phyloP scores from a whole-genome alignment of 2,113 vertebrate species.

The Rhipidura dahli region DNA sequence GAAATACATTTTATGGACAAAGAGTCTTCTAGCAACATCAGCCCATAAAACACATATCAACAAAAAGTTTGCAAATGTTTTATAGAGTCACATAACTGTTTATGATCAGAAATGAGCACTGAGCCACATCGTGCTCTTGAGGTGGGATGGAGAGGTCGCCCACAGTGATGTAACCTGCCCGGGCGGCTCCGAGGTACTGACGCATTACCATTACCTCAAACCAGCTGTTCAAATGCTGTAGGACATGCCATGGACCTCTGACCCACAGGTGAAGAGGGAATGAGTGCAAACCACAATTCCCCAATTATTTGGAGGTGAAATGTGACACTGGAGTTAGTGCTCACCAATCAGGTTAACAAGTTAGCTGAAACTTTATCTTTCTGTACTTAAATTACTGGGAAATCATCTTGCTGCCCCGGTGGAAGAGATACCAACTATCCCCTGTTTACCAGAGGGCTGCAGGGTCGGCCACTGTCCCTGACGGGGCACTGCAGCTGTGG shows the following conservation, averaged over 20 bases:
- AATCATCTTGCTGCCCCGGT: background rate
- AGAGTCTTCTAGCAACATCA: background rate
- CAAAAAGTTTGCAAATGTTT: background rate
- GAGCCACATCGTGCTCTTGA: fast-evolving
- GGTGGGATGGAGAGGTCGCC: background rate
- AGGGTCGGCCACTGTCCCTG: fast-evolving
- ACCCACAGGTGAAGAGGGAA: background rate
- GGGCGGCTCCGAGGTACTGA: fast-evolving
- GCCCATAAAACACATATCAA: background rate
- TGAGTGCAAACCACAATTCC: slow-evolving; percentile 31
- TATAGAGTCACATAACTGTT: background rate
- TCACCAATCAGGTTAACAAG: slow-evolving; percentile 59
- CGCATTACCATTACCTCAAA: background rate
- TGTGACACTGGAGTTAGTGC: slow-evolving; percentile 24
- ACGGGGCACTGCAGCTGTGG: fast-evolving
- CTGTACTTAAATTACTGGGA: slow-evolving; percentile 52
- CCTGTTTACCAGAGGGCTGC: background rate
- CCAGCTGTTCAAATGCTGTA: slow-evolving; percentile 59
- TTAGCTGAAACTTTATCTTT: slow-evolving; percentile 61
- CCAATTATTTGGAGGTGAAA: slow-evolving; percentile 36
- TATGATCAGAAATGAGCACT: background rate
- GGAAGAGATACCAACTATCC: background rate
- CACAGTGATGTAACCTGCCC: background rate
- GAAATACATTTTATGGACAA: background rate
- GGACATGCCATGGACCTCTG: slow-evolving; percentile 3